Percentiles rank a stretch among this genome's conserved stretches.
Conservation (phyloP, 1,140 invertebrate genomes). For the Centruroides sculpturatus region DNA sequence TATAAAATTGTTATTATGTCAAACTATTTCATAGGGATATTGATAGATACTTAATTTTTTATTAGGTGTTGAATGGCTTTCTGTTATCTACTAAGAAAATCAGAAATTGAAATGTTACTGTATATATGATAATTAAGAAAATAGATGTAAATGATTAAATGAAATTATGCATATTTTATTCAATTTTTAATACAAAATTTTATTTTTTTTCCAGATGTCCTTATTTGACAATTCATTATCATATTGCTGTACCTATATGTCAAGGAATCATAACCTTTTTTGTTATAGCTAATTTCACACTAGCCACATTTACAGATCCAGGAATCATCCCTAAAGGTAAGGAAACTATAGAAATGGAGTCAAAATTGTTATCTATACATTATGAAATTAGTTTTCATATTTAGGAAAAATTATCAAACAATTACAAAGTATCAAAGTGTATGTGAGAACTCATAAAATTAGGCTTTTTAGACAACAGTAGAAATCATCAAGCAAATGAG, state of each 20-base stretch:
- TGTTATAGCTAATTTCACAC: conserved; percentile 92
- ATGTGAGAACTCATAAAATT: no score
- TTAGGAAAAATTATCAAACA: no score
- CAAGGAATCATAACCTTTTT: conserved; percentile 92
- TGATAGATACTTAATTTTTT: no score
- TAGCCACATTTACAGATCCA: conserved; percentile 99
- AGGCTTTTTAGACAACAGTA: no score
- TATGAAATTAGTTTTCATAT: no score
- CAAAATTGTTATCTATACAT: no score
- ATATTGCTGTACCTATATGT: conserved; percentile 77
- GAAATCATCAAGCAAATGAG: no score
- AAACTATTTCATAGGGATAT: no score
- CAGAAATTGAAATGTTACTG: background rate
- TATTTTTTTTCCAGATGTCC: conserved; percentile 55
- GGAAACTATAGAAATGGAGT: background rate
- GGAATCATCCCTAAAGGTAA: conserved; percentile 96
- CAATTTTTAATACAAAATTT: background rate
- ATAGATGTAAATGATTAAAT: conserved; percentile 1
- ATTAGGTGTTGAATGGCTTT: no score
- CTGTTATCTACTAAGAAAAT: no score
- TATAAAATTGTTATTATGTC: no score
- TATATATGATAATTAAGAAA: background rate
- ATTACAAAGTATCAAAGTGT: no score
- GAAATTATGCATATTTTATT: background rate
- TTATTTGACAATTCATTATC: conserved; percentile 54